Evolutionary conservation across 2,888 invertebrate genomes (phyloP).

Genomic region (Caenorhabditis imperialis): DNA sequence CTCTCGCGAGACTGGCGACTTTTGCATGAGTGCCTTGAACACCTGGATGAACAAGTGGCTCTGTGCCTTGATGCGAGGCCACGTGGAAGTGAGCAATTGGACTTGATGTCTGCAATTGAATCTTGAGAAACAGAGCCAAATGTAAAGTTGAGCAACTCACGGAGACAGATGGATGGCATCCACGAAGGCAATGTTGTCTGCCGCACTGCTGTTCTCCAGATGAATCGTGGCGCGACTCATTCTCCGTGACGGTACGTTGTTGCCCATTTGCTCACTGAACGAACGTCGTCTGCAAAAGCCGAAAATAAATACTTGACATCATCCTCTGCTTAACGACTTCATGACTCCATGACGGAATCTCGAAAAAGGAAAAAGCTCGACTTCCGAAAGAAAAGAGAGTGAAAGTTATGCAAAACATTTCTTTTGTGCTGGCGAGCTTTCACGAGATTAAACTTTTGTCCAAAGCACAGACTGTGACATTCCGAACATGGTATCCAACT

Average conservation of each 20-base stretch:
- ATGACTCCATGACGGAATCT: too few relatives aligned
- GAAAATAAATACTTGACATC: conserved; percentile 8
- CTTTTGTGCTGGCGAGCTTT: neutral
- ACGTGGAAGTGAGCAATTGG: conserved; percentile 70
- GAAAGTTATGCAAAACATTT: neutral
- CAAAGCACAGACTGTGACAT: too few relatives aligned
- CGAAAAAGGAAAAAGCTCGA: too few relatives aligned
- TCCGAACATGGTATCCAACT: conserved; percentile 15
- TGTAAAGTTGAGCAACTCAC: conserved; percentile 12
- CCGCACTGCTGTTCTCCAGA: conserved; percentile 48
- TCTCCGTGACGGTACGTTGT: conserved; percentile 51
- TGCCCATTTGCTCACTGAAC: conserved; percentile 57
- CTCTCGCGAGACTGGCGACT: conserved; percentile 64
- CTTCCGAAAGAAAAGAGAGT: neutral
- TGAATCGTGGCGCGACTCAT: conserved; percentile 55
- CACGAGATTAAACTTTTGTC: neutral
- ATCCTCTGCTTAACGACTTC: too few relatives aligned
- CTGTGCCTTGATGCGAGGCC: conserved; percentile 70
- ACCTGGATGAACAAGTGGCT: conserved; percentile 65
- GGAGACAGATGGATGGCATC: conserved; percentile 51
- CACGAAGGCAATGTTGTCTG: conserved; percentile 48
- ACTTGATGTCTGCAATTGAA: conserved; percentile 71
- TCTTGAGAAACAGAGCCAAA: neutral
- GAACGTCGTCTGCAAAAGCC: conserved; percentile 47
- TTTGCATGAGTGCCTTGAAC: conserved; percentile 67